phyloP scores from a whole-genome alignment of 2,888 invertebrate species.

The Merodon equestris region DNA sequence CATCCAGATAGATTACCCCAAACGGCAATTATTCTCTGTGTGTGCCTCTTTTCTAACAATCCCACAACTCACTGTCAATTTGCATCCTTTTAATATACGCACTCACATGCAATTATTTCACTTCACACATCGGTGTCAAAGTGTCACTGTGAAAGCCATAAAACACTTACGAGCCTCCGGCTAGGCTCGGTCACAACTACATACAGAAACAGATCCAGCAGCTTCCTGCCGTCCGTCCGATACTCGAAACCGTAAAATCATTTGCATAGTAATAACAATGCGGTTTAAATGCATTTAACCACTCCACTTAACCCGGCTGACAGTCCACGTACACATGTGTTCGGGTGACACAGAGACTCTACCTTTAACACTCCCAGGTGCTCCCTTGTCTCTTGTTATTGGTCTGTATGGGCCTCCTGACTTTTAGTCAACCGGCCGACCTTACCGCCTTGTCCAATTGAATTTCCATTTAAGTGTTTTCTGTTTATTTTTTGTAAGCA shows the following conservation, averaged over 20 bases:
- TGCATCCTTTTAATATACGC: constrained; percentile 55
- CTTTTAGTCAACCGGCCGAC: constrained; percentile 5
- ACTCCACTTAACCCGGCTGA: constrained; percentile 55
- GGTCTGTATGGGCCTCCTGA: background rate
- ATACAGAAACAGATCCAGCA: background rate
- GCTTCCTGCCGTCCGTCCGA: constrained; percentile 15
- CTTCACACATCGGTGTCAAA: constrained; percentile 61
- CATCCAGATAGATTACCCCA: background rate
- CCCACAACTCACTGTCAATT: constrained; percentile 36
- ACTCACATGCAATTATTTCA: constrained; percentile 61
- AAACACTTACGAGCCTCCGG: constrained; percentile 47
- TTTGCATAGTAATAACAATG: constrained; percentile 68
- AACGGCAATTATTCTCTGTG: background rate
- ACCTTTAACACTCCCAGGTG: background rate
- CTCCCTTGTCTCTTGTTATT: constrained; percentile 41
- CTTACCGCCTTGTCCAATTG: constrained; percentile 36
- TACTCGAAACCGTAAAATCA: constrained; percentile 52
- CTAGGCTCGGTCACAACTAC: constrained; percentile 2
- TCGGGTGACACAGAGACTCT: background rate
- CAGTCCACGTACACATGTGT: constrained; percentile 12
- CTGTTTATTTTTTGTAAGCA: constrained; percentile 12
- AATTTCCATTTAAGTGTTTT: constrained; percentile 43
- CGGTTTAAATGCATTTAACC: constrained; percentile 66
- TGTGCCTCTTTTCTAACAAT: background rate
- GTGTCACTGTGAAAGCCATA: constrained; percentile 52